Conservation (phyloP, 2,888 invertebrate species). For the Ectemnius continuus region DNA sequence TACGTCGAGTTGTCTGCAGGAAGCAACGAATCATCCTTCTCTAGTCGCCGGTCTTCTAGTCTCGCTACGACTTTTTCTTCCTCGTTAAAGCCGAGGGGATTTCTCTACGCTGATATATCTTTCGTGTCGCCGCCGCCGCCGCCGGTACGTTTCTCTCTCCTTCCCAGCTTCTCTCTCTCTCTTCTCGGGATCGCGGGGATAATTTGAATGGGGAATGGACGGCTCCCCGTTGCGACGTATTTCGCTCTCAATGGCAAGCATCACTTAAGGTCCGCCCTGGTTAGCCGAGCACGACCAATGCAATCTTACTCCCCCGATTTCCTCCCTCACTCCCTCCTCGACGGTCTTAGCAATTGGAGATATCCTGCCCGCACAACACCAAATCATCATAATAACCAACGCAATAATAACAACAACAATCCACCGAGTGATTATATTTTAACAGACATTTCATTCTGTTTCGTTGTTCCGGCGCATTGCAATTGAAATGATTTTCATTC, state of each 20-base stretch:
- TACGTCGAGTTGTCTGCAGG: too few species aligned
- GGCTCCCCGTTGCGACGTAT: too few species aligned
- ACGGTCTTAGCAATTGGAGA: conserved; percentile 34
- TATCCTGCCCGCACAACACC: conserved; percentile 34
- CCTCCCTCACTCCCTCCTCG: not conserved
- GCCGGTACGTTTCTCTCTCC: too few species aligned
- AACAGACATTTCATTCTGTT: not conserved
- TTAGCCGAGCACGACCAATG: conserved; percentile 17
- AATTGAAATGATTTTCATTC: conserved; percentile 42
- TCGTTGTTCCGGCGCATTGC: conserved; percentile 22
- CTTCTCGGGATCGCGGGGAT: not conserved
- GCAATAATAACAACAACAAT: too few species aligned
- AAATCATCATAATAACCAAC: conserved; percentile 21
- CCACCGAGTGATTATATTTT: too few species aligned
- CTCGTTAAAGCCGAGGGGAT: conserved; percentile 15
- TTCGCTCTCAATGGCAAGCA: too few species aligned
- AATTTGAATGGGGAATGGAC: not conserved
- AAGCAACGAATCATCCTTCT: too few species aligned
- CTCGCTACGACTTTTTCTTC: not conserved
- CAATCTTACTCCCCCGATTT: conserved; percentile 9
- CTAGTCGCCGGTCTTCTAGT: conserved; percentile 6
- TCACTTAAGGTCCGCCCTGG: not conserved
- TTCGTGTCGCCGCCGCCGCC: not conserved
- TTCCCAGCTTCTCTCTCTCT: too few species aligned
- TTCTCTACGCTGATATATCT: conserved; percentile 1